These are phyloP conservation scores for Bombus ignitus DNA, from an alignment of 1,140 invertebrate genomes.

Conservation along the genomic window DNA sequence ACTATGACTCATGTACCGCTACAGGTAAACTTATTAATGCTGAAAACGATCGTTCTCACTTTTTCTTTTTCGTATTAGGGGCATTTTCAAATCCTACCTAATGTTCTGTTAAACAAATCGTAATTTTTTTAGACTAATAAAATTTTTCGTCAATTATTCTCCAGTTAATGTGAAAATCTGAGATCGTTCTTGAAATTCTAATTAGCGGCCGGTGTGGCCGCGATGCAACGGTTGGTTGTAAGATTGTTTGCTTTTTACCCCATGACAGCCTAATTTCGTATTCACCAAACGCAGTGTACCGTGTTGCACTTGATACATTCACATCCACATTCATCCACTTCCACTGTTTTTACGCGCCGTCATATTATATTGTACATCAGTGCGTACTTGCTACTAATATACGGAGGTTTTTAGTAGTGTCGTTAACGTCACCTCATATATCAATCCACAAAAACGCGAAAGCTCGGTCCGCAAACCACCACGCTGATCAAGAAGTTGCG, in stretches of 20 bases:
- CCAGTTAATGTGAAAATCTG: constrained; percentile 1
- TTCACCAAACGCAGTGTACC: constrained; percentile 38
- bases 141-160: background rate
- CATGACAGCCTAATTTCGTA: constrained; percentile 11
- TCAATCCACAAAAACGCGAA: constrained; percentile 56
- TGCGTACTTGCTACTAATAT: constrained; percentile 28
- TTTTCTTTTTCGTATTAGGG: too few relatives aligned
- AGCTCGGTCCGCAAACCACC: constrained; percentile 2
- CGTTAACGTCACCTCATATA: constrained; percentile 62
- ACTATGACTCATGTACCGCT: too few relatives aligned
- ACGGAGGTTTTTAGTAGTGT: constrained; percentile 31
- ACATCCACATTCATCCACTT: constrained; percentile 39
- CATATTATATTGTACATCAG: constrained; percentile 33
- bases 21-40: too few relatives aligned
- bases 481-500: constrained; percentile 43
- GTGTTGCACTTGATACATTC: constrained; percentile 36
- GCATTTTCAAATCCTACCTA: too few relatives aligned
- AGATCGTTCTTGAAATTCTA: constrained; percentile 1
- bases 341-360: constrained; percentile 22
- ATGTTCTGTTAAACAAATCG: too few relatives aligned
- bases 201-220: background rate
- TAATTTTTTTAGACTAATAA: too few relatives aligned
- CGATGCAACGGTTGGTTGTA: background rate
- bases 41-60: too few relatives aligned
- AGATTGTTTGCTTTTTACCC: constrained; percentile 17